A percentile compares a stretch with the other conserved stretches of the same genome.
Conservation (phyloP, 2,113 vertebrate genomes). For the Diphyllodes magnificus region DNA sequence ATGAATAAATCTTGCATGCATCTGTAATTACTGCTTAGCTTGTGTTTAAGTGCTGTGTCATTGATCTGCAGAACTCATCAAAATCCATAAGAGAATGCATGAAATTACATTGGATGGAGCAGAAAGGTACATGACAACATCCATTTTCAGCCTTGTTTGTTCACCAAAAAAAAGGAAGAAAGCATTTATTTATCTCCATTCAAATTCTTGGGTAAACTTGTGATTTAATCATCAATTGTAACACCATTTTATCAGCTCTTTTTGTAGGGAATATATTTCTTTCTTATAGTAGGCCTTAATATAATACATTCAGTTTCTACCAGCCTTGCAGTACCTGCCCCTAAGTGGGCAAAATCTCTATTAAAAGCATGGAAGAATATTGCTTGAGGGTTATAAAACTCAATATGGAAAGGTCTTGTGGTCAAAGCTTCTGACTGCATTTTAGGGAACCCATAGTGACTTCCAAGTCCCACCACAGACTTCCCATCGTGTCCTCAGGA, state of each 20-base stretch:
- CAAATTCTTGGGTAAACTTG: neutral
- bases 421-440: neutral
- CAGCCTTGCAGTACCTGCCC: neutral
- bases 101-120: conserved; percentile 10
- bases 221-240: neutral
- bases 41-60: conserved; percentile 35
- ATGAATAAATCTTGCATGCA: conserved; percentile 20
- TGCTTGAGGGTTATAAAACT: neutral
- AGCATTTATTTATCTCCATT: neutral
- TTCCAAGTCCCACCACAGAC: neutral
- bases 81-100: neutral
- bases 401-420: neutral
- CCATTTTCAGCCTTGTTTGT: conserved; percentile 14
- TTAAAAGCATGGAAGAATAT: neutral
- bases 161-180: neutral
- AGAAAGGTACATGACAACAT: conserved; percentile 22
- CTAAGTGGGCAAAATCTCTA: neutral
- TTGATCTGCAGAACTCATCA: conserved; percentile 34
- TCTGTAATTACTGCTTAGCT: conserved; percentile 46
- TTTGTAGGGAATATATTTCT: neutral
- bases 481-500: neutral
- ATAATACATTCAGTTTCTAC: neutral
- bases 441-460: neutral
- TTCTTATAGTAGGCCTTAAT: neutral
- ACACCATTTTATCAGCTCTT: neutral